phyloP scores from a whole-genome alignment of 2,888 invertebrate genomes.

The Erynnis tages region DNA sequence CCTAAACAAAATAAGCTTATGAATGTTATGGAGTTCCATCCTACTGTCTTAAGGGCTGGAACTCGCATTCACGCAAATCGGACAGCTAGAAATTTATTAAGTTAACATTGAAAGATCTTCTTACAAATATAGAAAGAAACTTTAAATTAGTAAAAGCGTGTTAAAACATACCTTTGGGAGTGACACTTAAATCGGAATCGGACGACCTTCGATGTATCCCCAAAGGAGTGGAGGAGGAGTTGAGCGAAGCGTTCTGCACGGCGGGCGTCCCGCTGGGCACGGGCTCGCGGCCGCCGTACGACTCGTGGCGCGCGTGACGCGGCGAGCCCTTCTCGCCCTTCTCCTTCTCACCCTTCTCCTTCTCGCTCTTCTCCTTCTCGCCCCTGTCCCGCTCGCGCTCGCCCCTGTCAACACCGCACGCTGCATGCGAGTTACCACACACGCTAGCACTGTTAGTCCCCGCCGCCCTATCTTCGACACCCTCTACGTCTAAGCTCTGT shows the following conservation, averaged over 20 bases:
- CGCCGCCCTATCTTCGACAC: constrained; percentile 36
- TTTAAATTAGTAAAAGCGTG: not conserved
- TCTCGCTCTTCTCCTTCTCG: constrained; percentile 52
- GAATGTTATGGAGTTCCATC: no score
- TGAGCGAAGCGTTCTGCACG: constrained; percentile 58
- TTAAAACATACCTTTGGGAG: constrained; percentile 89
- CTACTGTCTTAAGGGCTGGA: no score
- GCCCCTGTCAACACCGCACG: constrained; percentile 72
- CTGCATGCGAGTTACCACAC: constrained; percentile 81
- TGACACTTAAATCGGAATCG: constrained; percentile 95
- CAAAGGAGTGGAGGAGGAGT: constrained; percentile 73
- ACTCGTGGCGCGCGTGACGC: constrained; percentile 79
- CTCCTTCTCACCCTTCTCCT: constrained; percentile 48
- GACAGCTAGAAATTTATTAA: no score
- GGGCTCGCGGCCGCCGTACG: constrained; percentile 75
- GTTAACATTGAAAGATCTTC: no score
- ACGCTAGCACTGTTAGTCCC: constrained; percentile 72
- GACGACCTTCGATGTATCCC: constrained; percentile 91
- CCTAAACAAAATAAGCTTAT: no score
- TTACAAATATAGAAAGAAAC: no score
- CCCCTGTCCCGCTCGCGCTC: constrained; percentile 59
- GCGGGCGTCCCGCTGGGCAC: constrained; percentile 48
- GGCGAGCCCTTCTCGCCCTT: constrained; percentile 67
- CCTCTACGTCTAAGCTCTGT: constrained; percentile 60
- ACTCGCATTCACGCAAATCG: no score